These are phyloP conservation scores for Mastigias papua DNA, from an alignment of 30 jellyfish, hydroid and myxozoan genomes.

Conservation along the genomic window DNA sequence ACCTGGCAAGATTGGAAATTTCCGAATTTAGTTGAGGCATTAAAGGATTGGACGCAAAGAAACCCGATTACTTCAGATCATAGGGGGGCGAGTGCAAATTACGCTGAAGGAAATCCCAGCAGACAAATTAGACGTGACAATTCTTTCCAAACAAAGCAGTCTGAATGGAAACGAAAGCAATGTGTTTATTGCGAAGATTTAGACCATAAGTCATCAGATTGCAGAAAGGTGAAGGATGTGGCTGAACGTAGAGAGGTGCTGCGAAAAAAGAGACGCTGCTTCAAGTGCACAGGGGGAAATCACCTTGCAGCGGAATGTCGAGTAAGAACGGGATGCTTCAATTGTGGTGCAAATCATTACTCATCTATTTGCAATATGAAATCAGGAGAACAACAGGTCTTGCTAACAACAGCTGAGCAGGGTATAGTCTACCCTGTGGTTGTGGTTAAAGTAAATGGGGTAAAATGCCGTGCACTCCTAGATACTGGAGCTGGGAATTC, in stretches of 20 bases:
- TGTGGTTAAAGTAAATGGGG: no score
- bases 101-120: neutral
- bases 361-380: no score
- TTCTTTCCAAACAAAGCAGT: slow-evolving; percentile 31
- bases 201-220: slow-evolving; percentile 43
- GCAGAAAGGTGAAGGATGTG: slow-evolving; percentile 44
- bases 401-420: neutral
- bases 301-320: slow-evolving; percentile 15
- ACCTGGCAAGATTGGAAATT: slow-evolving; percentile 59
- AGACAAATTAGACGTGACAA: slow-evolving; percentile 8
- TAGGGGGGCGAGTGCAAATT: slow-evolving; percentile 45
- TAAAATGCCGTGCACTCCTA: no score
- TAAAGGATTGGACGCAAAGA: slow-evolving; percentile 56
- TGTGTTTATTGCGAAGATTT: slow-evolving; percentile 54
- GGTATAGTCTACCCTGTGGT: no score
- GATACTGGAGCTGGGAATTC: no score
- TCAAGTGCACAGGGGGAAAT: slow-evolving; percentile 11
- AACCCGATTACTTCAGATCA: slow-evolving; percentile 31
- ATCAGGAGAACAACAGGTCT: neutral
- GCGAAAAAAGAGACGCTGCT: slow-evolving; percentile 14
- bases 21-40: slow-evolving; percentile 52
- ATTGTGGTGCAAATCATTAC: no score
- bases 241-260: slow-evolving; percentile 54
- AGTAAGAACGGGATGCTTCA: slow-evolving; percentile 20
- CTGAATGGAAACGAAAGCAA: slow-evolving; percentile 27